phyloP scores from a whole-genome alignment of 2,888 invertebrate genomes.

The Scelioninae gen. 1 region DNA sequence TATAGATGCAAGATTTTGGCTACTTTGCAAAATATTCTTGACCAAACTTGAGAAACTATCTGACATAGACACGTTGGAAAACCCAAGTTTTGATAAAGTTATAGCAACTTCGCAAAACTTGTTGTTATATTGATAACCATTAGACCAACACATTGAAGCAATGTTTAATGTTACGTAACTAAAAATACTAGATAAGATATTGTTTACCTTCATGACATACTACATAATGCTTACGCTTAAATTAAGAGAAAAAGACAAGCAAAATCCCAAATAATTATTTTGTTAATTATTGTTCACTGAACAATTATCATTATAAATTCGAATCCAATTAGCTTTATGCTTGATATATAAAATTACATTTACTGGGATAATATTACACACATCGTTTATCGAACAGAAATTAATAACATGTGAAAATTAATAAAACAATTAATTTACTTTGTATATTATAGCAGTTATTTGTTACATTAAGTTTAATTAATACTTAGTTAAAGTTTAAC shows the following conservation, averaged over 20 bases:
- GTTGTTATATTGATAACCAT: slow-evolving; percentile 48
- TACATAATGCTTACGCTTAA: neutral
- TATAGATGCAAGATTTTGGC: slow-evolving; percentile 56
- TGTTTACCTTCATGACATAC: neutral
- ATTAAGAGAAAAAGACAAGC: neutral
- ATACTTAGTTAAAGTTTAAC: too few species aligned
- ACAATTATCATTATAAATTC: neutral
- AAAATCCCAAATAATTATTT: neutral
- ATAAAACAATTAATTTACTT: neutral
- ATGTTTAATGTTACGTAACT: slow-evolving; percentile 16
- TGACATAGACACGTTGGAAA: slow-evolving; percentile 26
- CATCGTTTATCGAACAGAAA: neutral
- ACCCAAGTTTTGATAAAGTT: slow-evolving; percentile 45
- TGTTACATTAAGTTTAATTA: too few species aligned
- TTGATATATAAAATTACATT: neutral
- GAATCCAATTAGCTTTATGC: neutral
- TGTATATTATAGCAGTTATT: too few species aligned
- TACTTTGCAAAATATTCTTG: slow-evolving; percentile 47
- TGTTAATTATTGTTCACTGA: neutral
- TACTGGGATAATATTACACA: neutral
- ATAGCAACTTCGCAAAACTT: slow-evolving; percentile 36
- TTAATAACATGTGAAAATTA: neutral
- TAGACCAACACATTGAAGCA: slow-evolving; percentile 29
- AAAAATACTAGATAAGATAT: slow-evolving; percentile 12
- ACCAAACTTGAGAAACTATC: slow-evolving; percentile 52